Percentiles rank a stretch among this genome's conserved stretches.
Conservation (phyloP, 1,140 invertebrate species). For the Caenorhabditis tropicalis region DNA sequence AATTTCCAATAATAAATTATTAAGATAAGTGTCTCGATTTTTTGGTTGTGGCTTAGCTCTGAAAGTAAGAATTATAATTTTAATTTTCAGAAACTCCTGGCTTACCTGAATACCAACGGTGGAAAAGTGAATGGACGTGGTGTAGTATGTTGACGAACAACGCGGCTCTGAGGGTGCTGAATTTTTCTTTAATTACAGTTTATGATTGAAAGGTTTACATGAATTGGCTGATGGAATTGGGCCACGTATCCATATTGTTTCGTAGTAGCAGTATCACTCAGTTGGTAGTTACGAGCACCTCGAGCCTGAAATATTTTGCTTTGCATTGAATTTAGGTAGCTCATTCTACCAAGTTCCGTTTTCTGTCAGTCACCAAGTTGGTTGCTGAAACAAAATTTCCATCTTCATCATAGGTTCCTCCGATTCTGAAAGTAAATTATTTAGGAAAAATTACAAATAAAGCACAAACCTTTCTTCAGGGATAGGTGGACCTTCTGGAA, state of each 20-base stretch:
- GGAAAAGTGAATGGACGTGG: constrained; percentile 5
- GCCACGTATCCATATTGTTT: constrained; percentile 2
- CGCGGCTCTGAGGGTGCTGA: neutral
- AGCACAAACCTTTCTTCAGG: neutral
- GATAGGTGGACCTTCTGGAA: neutral
- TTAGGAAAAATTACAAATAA: neutral
- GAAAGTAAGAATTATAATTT: neutral
- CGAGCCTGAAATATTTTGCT: neutral
- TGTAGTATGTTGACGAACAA: neutral
- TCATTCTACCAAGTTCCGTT: neutral
- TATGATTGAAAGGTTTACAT: neutral
- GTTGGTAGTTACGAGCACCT: constrained; percentile 9
- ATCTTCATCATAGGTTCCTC: constrained; percentile 9
- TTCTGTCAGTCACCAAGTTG: neutral
- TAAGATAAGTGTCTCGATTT: constrained; percentile 1
- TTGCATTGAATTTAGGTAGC: too few relatives aligned
- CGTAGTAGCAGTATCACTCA: neutral
- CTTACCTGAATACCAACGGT: neutral
- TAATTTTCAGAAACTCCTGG: too few relatives aligned
- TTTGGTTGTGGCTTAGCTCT: constrained; percentile 1
- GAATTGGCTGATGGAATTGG: constrained; percentile 26
- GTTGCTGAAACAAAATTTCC: constrained; percentile 14
- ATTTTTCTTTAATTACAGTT: neutral
- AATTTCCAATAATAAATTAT: constrained; percentile 8
- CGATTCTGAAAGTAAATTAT: neutral